Base-by-base conservation (phyloP, 1,140 invertebrate species). In the Drosophila dunni region DNA sequence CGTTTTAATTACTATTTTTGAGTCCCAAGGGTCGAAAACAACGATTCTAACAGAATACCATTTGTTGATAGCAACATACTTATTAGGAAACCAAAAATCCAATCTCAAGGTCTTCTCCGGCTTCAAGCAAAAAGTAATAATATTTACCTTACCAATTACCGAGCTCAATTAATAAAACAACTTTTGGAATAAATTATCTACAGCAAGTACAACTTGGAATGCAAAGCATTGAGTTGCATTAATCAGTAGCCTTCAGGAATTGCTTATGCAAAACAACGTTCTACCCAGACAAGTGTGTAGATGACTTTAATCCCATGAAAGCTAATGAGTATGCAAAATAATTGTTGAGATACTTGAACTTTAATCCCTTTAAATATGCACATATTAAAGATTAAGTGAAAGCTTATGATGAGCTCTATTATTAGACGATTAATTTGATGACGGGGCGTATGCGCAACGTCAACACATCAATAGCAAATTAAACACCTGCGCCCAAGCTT, bases 1-100 rank as follows among this genome's bases (percentile, higher is more conserved):
- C 76, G 65, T 88, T 86, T 86, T 86, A 86, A 86, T 86, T 86
- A 85, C 83, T 85, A 69, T 73, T 51, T 75, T 48, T 15, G 29
- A 24, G 57, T 40, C 17, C n/a, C 58, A 3, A 17, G 7, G 7
- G 33, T 9, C 20, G 10, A 11, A 11, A 62, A 36, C 6, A 38
- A 51, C 60, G 38, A 51, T 34, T 3, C 29, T 11, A 38, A 10
- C 10, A 3, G 17, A 51, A 13, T 44, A 20, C 34, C 7, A 38
- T n/a, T 53, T 54, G 50, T 44, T 64, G 50, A 53, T 51, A 20
- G 24, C 13, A 64, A 64, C 61, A 64, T 53, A 53, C 24, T 29
- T 29, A 60, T 60, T 77, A 64, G 57, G 36, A 64, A 61, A 34
- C 69, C 34, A 61, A 36, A 68, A 61, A 34, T 61, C 24, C 33